Conservation (phyloP, 2,113 vertebrate species). For the Ictalurus punctatus region DNA sequence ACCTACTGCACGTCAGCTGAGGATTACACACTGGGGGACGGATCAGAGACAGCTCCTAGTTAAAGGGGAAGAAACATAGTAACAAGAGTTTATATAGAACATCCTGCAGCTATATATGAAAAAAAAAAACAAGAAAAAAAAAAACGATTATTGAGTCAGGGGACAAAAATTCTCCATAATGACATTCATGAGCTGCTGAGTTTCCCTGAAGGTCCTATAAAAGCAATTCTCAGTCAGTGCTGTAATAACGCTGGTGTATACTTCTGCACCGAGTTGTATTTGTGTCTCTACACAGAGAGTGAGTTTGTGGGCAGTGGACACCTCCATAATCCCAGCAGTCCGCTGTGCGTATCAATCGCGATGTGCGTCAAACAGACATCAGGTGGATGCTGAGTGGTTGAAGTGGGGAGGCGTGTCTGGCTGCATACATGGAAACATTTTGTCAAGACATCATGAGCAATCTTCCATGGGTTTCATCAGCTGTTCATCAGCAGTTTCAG, state of each 20-base stretch:
- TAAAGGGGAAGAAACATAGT: background rate
- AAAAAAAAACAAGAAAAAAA: background rate
- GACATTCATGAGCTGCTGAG: background rate
- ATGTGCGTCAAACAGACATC: background rate
- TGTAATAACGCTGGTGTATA: background rate
- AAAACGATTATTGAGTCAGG: background rate
- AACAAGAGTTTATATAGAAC: background rate
- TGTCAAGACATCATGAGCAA: background rate
- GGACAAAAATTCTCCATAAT: background rate
- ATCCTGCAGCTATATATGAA: background rate
- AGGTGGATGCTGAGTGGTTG: background rate
- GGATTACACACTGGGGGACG: background rate
- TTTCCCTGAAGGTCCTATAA: background rate
- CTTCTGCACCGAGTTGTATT: background rate
- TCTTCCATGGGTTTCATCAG: background rate
- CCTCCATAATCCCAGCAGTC: conserved; percentile 5
- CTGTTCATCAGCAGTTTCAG: background rate
- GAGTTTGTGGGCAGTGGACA: background rate
- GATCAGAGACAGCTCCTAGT: background rate
- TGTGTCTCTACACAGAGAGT: background rate
- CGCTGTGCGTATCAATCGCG: background rate
- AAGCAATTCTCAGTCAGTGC: background rate
- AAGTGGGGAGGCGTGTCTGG: background rate
- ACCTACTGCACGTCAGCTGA: background rate
- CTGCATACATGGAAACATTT: background rate